phyloP scores from a whole-genome alignment of 2,888 invertebrate species.

The Desoria tigrina region DNA sequence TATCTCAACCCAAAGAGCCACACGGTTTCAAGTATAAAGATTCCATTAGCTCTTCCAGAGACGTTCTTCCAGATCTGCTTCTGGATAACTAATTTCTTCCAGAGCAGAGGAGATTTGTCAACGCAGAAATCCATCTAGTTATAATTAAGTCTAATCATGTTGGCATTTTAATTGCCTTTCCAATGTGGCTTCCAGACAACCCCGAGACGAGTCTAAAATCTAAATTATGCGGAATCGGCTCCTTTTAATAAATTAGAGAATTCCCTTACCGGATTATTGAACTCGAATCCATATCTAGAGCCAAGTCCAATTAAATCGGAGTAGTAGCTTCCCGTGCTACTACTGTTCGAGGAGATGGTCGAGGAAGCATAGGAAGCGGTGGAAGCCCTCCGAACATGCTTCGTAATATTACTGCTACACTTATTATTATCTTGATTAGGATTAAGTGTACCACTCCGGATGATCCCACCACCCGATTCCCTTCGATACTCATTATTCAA shows the following conservation, averaged over 20 bases:
- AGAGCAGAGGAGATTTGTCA: too few relatives aligned
- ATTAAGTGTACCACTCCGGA: background rate
- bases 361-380: background rate
- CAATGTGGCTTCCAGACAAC: too few relatives aligned
- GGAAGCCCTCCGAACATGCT: background rate
- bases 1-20: background rate
- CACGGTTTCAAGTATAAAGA: background rate
- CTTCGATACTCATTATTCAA: background rate
- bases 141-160: background rate
- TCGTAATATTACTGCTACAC: background rate
- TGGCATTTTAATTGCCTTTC: conserved; percentile 10
- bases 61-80: too few relatives aligned
- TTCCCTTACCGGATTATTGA: conserved; percentile 2
- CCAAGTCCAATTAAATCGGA: conserved; percentile 24
- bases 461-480: too few relatives aligned
- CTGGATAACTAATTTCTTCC: too few relatives aligned
- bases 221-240: too few relatives aligned
- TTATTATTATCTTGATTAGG: too few relatives aligned
- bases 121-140: background rate
- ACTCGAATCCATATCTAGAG: conserved; percentile 4
- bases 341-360: background rate
- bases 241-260: too few relatives aligned
- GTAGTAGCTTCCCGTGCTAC: conserved; percentile 15
- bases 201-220: too few relatives aligned
- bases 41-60: background rate